phyloP scores from a whole-genome alignment of 2,797 vertebrate genomes.

The Pantherophis vulpinus region DNA sequence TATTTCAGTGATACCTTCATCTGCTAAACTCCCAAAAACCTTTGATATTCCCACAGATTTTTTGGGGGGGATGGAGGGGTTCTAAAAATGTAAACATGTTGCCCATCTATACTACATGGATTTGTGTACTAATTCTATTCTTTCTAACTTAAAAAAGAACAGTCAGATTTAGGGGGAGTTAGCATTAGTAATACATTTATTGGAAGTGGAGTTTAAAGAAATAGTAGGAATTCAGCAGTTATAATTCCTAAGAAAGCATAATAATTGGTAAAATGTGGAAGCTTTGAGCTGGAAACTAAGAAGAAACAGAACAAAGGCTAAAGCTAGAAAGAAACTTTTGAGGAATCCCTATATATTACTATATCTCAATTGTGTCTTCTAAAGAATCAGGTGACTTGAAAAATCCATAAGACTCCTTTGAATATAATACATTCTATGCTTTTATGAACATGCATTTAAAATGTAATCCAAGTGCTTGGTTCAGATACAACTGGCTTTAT shows the following conservation, averaged over 20 bases:
- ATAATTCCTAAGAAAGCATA: background rate
- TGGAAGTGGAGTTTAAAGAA: background rate
- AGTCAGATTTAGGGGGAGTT: background rate
- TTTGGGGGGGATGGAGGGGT: background rate
- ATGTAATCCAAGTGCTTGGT: background rate
- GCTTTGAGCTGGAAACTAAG: background rate
- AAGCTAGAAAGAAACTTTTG: background rate
- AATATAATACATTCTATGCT: background rate
- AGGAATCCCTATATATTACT: background rate
- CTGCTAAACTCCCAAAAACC: background rate
- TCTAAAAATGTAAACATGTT: background rate
- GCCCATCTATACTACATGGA: background rate
- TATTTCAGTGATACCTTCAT: background rate
- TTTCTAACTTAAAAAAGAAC: background rate
- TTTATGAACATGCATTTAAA: background rate
- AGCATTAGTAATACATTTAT: background rate
- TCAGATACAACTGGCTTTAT: background rate
- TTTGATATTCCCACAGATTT: background rate
- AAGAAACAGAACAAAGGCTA: background rate
- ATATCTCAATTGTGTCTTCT: background rate
- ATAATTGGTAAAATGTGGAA: background rate
- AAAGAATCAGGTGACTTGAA: background rate
- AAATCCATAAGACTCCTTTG: background rate
- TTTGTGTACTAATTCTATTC: background rate
- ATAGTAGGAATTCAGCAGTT: background rate